Evolutionary conservation across 2,888 invertebrate species (phyloP), one percentile per base, ranked within the genome.

Genomic region (Lasioglossum lativentre): DNA sequence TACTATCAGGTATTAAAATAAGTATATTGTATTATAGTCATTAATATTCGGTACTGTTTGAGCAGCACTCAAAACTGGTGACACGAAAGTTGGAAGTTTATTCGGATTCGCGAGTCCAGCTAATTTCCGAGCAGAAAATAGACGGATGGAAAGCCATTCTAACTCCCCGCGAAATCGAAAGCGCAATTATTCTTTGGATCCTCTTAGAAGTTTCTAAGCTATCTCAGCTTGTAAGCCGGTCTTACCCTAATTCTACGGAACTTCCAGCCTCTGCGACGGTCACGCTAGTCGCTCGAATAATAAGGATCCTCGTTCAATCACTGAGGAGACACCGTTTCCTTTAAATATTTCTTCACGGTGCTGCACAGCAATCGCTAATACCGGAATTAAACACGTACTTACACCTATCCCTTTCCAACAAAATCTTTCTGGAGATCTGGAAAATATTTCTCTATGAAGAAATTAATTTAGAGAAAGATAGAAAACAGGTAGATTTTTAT

Each of bases 121-220:
- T 70, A 68, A 80, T 75, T 70, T 75, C 30, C 34, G 30, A 47
- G 47, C 34, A 63, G 52, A 68, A 75, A 75, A 74, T 30, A 75
- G 68, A 82, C 77, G 81, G 73, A 73, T 45, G 42, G 30, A 34
- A 52, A 52, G 68, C 72, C 78, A 45, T 56, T 76, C 75, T 63
- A 75, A 71, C 73, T 40, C 52, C 52, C 14, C 70, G 59, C 66
- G 82, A 81, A 82, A 84, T 84, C 66, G 82, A 82, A 88, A 78
- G 85, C 76, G 82, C 81, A 88, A 88, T 88, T 88, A 88, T 86
- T 86, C 87, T 86, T 80, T 80, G 75, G 81, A 88, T 88, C 88
- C 88, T 88, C 88, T 88, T 88, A 88, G 77, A 88, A 86, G 82
- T 88, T 86, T 82, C 78, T 83, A 88, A 88, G 83, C 73, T 87